These are phyloP conservation scores for Rhopalosiphum nymphaeae DNA, from an alignment of 2,888 invertebrate species.

Conservation along the genomic window DNA sequence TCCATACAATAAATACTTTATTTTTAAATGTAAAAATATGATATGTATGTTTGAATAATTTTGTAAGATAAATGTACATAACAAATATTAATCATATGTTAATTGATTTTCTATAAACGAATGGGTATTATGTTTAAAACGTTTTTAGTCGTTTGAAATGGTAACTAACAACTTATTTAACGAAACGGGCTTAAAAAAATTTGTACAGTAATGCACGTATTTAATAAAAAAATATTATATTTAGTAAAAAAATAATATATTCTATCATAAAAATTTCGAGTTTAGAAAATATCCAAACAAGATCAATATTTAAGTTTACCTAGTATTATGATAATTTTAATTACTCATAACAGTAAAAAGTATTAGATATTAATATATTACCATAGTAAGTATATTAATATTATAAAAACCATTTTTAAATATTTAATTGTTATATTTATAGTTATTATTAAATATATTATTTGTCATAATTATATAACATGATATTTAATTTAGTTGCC, in stretches of 20 bases:
- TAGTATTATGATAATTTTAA: not conserved
- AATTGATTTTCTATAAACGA: not conserved
- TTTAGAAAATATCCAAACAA: not conserved
- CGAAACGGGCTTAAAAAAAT: not conserved
- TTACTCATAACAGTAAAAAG: not conserved
- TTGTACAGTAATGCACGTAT: not conserved
- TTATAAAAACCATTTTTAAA: not conserved
- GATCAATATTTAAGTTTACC: not conserved
- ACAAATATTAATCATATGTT: not conserved
- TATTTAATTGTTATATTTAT: not conserved
- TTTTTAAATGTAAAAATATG: not conserved
- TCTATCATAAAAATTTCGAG: not conserved
- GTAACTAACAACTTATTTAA: not conserved
- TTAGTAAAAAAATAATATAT: not conserved
- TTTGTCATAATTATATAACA: not conserved
- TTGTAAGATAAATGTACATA: not conserved
- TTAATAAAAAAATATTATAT: not conserved
- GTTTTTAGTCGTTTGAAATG: not conserved
- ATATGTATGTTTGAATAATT: not conserved
- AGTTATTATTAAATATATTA: not conserved
- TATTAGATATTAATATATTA: not conserved
- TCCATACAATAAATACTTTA: not conserved
- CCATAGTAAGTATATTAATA: not conserved
- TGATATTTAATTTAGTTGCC: not conserved
- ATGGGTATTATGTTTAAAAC: not conserved